These are phyloP conservation scores for Heliothis peltigera DNA, from an alignment of 2,888 invertebrate species.

Conservation along the genomic window DNA sequence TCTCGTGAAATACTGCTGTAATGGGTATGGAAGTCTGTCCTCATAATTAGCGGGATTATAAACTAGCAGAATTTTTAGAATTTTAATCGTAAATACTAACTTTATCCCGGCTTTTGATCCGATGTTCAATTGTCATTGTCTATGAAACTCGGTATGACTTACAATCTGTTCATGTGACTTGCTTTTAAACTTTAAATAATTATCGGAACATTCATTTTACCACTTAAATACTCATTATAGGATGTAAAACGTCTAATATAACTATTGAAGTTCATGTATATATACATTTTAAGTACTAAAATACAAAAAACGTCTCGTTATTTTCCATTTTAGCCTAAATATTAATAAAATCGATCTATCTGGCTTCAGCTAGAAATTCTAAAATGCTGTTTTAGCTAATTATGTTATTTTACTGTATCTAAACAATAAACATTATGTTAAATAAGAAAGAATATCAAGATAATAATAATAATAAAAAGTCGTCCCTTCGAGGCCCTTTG, in stretches of 20 bases:
- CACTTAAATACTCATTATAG: background rate
- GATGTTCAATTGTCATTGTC: constrained; percentile 66
- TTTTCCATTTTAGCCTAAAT: too few relatives aligned
- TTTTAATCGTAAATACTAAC: constrained; percentile 7
- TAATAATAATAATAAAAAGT: too few relatives aligned
- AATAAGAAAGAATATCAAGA: too few relatives aligned
- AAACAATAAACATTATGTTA: too few relatives aligned
- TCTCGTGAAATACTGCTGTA: constrained; percentile 6
- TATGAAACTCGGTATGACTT: constrained; percentile 58
- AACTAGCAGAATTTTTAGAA: background rate
- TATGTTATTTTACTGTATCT: too few relatives aligned
- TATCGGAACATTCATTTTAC: background rate
- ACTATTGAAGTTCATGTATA: background rate
- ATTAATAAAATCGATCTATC: too few relatives aligned
- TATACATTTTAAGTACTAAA: background rate
- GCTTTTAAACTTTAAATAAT: constrained; percentile 59
- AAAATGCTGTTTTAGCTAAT: too few relatives aligned
- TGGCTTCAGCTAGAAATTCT: too few relatives aligned
- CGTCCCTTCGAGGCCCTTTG: too few relatives aligned
- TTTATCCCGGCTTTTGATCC: constrained; percentile 28
- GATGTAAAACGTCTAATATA: constrained; percentile 8
- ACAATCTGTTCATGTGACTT: constrained; percentile 72
- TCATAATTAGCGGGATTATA: background rate
- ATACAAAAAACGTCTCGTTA: background rate
- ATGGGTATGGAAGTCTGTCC: constrained; percentile 60